A percentile compares a stretch with the other conserved stretches of the same genome.
These are phyloP conservation scores for Colistium nudipinnis DNA, from an alignment of 2,113 vertebrate genomes.

Conservation along the genomic window DNA sequence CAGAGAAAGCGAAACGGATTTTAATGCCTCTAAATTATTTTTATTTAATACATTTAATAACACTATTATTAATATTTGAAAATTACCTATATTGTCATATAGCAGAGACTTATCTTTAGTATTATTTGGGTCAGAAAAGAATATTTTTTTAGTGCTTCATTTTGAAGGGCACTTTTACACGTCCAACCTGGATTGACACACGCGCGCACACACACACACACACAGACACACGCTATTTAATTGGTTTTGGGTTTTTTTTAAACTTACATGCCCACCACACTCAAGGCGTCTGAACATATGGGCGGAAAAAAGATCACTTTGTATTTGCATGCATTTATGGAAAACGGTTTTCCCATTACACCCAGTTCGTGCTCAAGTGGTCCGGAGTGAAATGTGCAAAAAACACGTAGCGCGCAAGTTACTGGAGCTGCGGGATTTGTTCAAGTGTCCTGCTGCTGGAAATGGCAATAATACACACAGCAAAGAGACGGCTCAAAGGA, in stretches of 20 bases:
- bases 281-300: slow-evolving; percentile 64
- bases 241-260: slow-evolving; percentile 32
- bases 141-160: neutral
- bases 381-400: slow-evolving; percentile 74
- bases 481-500: slow-evolving; percentile 90
- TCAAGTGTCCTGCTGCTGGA: slow-evolving; percentile 85
- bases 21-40: neutral
- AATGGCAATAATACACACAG: slow-evolving; percentile 89
- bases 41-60: too few species aligned
- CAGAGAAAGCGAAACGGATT: neutral
- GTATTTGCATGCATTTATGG: slow-evolving; percentile 79
- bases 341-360: slow-evolving; percentile 71
- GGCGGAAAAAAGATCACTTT: slow-evolving; percentile 64
- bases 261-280: slow-evolving; percentile 23
- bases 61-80: too few species aligned
- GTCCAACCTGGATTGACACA: neutral
- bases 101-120: neutral
- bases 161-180: neutral
- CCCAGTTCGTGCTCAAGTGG: slow-evolving; percentile 88
- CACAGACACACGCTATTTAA: slow-evolving; percentile 44
- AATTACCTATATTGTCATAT: neutral
- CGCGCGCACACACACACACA: neutral
- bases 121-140: neutral
- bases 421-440: slow-evolving; percentile 88
- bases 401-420: slow-evolving; percentile 86